These are phyloP conservation scores for Calyptommatus sinebrachiatus DNA, from an alignment of 2,113 vertebrate genomes.

Conservation along the genomic window DNA sequence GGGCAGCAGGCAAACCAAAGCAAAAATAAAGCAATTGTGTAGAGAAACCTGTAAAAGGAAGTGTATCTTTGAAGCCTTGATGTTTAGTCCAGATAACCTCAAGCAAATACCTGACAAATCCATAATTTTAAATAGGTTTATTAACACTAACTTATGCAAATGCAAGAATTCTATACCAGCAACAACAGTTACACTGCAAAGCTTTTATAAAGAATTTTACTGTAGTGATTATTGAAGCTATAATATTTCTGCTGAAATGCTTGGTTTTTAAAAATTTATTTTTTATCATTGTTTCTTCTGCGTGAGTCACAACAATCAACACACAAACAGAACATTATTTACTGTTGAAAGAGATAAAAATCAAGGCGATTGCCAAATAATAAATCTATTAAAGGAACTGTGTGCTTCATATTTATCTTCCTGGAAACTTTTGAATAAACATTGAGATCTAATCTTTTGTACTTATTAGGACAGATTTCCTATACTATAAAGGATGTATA, in stretches of 20 bases:
- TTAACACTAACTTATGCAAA: slow-evolving; percentile 4
- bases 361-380: background rate
- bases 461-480: slow-evolving; percentile 1
- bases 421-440: rapidly evolving
- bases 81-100: background rate
- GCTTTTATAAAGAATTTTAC: slow-evolving; percentile 12
- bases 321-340: background rate
- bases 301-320: background rate
- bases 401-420: background rate
- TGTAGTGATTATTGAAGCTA: slow-evolving; percentile 18
- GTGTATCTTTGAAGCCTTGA: background rate
- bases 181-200: slow-evolving; percentile 5
- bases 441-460: background rate
- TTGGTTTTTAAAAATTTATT: background rate
- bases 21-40: too few species aligned
- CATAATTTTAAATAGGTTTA: slow-evolving; percentile 15
- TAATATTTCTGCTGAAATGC: background rate
- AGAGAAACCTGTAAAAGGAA: background rate
- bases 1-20: too few species aligned
- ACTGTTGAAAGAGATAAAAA: background rate
- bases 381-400: background rate
- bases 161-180: background rate
- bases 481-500: background rate
- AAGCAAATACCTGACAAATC: slow-evolving; percentile 21
- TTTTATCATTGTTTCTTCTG: background rate